Evolutionary conservation across 2,113 vertebrate species (phyloP).

Genomic region (Hippocampus abdominalis): DNA sequence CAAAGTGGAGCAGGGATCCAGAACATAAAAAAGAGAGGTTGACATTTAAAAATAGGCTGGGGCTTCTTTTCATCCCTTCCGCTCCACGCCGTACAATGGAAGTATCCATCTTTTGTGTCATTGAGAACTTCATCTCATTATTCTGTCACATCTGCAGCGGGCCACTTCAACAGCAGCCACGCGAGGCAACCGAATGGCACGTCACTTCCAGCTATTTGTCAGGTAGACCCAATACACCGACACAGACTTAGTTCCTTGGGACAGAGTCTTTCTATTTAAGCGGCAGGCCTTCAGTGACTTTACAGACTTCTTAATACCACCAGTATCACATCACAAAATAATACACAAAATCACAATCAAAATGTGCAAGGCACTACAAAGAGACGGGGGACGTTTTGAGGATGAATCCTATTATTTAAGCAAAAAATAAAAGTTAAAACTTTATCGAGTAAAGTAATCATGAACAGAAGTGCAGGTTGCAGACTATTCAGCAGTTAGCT

Average conservation of each 20-base stretch:
- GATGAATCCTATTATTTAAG: too few species aligned
- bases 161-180: conserved; percentile 4
- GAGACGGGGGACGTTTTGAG: too few species aligned
- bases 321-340: too few species aligned
- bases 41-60: conserved; percentile 76
- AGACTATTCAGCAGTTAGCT: too few species aligned
- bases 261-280: neutral
- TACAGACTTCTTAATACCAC: too few species aligned
- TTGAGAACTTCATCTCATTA: conserved; percentile 51
- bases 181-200: neutral
- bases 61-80: conserved; percentile 68
- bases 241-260: neutral
- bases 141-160: conserved; percentile 41
- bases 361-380: too few species aligned
- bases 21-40: conserved; percentile 70
- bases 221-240: neutral
- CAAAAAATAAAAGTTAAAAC: too few species aligned
- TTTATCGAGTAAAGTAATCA: too few species aligned
- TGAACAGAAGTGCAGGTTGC: too few species aligned
- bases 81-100: conserved; percentile 52
- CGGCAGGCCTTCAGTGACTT: too few species aligned
- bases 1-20: conserved; percentile 70
- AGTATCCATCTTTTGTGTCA: conserved; percentile 57
- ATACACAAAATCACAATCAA: too few species aligned
- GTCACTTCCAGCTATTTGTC: neutral